These are phyloP conservation scores for Himalopsyche tibetana DNA, from an alignment of 2,888 invertebrate species.

Conservation along the genomic window DNA sequence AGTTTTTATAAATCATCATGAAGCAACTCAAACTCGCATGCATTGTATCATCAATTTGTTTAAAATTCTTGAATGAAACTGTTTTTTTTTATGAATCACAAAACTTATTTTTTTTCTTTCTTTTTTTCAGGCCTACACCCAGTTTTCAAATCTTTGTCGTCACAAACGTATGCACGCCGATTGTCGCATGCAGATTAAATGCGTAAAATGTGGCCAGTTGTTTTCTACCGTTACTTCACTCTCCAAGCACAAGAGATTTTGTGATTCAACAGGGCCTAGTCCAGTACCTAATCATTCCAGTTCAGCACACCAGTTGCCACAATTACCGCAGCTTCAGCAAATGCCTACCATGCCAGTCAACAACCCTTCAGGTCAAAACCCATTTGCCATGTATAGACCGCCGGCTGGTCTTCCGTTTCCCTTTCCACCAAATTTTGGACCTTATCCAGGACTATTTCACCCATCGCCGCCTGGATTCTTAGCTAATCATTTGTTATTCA, in stretches of 20 bases:
- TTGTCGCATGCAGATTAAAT: slow-evolving; percentile 95
- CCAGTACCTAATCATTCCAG: slow-evolving; percentile 74
- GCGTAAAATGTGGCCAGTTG: slow-evolving; percentile 94
- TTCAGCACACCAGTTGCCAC: slow-evolving; percentile 71
- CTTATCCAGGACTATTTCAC: slow-evolving; percentile 78
- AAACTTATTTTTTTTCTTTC: slow-evolving; percentile 61
- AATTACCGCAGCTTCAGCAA: slow-evolving; percentile 72
- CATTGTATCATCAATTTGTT: too few species aligned
- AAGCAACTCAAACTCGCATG: too few species aligned
- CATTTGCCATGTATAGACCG: slow-evolving; percentile 85
- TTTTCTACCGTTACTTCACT: slow-evolving; percentile 95
- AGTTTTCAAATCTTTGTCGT: slow-evolving; percentile 99
- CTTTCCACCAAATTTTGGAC: slow-evolving; percentile 81
- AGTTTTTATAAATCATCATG: too few species aligned
- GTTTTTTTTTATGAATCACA: too few species aligned
- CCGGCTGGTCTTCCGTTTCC: slow-evolving; percentile 79
- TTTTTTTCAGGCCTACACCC: slow-evolving; percentile 91
- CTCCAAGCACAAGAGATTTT: slow-evolving; percentile 97
- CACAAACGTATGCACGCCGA: slow-evolving; percentile 99
- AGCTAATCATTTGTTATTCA: slow-evolving; percentile 81
- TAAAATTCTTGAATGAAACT: too few species aligned
- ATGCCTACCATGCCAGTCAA: slow-evolving; percentile 74
- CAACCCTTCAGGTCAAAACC: slow-evolving; percentile 75
- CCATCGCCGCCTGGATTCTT: slow-evolving; percentile 78
- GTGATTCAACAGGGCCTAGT: slow-evolving; percentile 85